Evolutionary conservation across 2,113 vertebrate genomes (phyloP).

Genomic region (Corynorhinus townsendii): DNA sequence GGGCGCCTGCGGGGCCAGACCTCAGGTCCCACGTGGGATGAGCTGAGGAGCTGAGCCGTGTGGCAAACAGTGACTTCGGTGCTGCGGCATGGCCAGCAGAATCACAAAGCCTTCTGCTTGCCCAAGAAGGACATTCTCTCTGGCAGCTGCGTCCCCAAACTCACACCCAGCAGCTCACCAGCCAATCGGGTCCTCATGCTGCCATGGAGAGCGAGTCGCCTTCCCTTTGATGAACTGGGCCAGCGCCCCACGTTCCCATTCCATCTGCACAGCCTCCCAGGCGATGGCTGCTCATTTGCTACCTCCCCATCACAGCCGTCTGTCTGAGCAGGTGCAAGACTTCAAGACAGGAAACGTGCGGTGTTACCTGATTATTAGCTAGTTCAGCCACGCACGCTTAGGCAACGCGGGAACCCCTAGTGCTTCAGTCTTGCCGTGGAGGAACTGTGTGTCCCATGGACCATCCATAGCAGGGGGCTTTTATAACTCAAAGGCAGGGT

Average conservation of each 20-base stretch:
- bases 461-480: neutral
- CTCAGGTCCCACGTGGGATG: rapidly evolving
- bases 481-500: neutral
- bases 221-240: rapidly evolving
- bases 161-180: no score
- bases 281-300: neutral
- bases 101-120: rapidly evolving
- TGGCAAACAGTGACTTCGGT: neutral
- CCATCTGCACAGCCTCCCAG: rapidly evolving
- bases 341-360: rapidly evolving
- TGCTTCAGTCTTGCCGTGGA: rapidly evolving
- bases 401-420: rapidly evolving
- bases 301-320: neutral
- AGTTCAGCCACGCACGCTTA: rapidly evolving
- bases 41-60: rapidly evolving
- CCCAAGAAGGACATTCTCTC: neutral
- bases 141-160: neutral
- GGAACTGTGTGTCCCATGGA: rapidly evolving
- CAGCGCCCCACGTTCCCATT: rapidly evolving
- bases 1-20: neutral
- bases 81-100: rapidly evolving
- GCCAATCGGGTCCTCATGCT: neutral
- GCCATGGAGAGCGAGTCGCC: rapidly evolving
- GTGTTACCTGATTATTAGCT: neutral
- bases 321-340: neutral